Percentiles rank a stretch among this genome's conserved stretches.
Evolutionary conservation across 2,113 vertebrate species (phyloP).

Genomic region (Oryzias celebensis): DNA sequence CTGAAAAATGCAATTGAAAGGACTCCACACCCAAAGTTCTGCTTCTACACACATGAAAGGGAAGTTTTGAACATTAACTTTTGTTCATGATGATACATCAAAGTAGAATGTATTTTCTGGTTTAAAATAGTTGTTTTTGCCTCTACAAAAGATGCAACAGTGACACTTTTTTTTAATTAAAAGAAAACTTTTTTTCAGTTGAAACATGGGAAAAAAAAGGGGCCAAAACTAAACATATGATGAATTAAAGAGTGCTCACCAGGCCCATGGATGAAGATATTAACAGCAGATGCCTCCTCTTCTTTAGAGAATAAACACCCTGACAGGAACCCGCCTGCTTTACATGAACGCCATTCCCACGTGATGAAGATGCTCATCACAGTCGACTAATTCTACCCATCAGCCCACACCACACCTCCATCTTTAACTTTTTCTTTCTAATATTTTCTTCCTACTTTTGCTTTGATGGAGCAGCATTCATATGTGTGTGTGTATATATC

Average conservation of each 20-base stretch:
- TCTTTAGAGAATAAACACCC: conserved; percentile 7
- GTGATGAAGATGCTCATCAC: neutral
- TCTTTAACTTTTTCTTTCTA: neutral
- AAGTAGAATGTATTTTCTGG: too few species aligned
- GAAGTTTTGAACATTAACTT: too few species aligned
- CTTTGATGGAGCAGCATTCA: neutral
- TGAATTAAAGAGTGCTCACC: conserved; percentile 34
- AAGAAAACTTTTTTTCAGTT: too few species aligned
- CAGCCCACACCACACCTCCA: neutral
- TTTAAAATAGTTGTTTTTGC: too few species aligned
- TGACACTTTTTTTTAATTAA: too few species aligned
- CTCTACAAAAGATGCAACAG: too few species aligned
- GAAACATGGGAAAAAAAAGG: too few species aligned
- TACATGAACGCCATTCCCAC: conserved; percentile 30
- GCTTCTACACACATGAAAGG: too few species aligned
- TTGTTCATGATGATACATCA: too few species aligned
- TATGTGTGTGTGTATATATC: too few species aligned
- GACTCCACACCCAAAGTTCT: too few species aligned
- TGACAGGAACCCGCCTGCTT: conserved; percentile 22
- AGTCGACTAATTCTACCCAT: neutral
- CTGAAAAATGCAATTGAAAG: too few species aligned
- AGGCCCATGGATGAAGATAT: conserved; percentile 32
- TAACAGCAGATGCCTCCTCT: neutral
- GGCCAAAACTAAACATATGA: neutral
- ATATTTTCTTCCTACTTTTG: neutral